phyloP scores from a whole-genome alignment of 2,888 invertebrate genomes.

The Sicus ferrugineus region DNA sequence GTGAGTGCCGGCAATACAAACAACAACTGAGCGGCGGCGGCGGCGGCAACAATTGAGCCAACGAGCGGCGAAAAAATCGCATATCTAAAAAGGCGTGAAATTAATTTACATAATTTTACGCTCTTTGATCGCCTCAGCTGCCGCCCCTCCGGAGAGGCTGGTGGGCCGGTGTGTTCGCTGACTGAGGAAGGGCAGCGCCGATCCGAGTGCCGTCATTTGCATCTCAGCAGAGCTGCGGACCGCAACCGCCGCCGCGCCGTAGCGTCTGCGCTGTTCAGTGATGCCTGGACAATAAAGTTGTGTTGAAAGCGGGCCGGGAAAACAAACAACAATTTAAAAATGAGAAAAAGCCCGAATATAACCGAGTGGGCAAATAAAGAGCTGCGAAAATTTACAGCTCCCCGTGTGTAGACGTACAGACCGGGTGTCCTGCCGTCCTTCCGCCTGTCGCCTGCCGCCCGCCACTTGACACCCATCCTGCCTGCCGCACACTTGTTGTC shows the following conservation, averaged over 20 bases:
- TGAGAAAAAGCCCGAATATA: slow-evolving; percentile 18
- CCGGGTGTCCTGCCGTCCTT: slow-evolving; percentile 31
- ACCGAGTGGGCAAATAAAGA: slow-evolving; percentile 33
- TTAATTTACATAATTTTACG: slow-evolving; percentile 66
- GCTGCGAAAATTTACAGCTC: slow-evolving; percentile 42
- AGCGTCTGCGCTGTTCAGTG: slow-evolving; percentile 46
- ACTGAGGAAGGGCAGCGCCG: background rate
- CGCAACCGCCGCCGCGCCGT: slow-evolving; percentile 27
- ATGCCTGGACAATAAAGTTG: slow-evolving; percentile 46
- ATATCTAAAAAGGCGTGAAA: slow-evolving; percentile 66
- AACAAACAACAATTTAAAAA: background rate
- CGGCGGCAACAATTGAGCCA: background rate
- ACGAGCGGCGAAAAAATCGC: slow-evolving; percentile 44
- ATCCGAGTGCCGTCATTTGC: background rate
- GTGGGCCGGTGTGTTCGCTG: background rate
- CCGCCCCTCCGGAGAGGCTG: slow-evolving; percentile 37
- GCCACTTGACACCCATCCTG: slow-evolving; percentile 32
- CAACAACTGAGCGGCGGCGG: background rate
- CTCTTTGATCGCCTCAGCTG: slow-evolving; percentile 63
- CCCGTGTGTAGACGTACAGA: slow-evolving; percentile 40
- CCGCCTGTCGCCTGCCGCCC: slow-evolving; percentile 36
- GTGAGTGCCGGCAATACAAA: background rate
- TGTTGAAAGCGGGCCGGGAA: slow-evolving; percentile 32
- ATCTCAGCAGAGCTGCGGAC: background rate
- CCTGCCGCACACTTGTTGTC: slow-evolving; percentile 44